Conservation (phyloP, 2,113 vertebrate species). For the Dendropsophus ebraccatus region DNA sequence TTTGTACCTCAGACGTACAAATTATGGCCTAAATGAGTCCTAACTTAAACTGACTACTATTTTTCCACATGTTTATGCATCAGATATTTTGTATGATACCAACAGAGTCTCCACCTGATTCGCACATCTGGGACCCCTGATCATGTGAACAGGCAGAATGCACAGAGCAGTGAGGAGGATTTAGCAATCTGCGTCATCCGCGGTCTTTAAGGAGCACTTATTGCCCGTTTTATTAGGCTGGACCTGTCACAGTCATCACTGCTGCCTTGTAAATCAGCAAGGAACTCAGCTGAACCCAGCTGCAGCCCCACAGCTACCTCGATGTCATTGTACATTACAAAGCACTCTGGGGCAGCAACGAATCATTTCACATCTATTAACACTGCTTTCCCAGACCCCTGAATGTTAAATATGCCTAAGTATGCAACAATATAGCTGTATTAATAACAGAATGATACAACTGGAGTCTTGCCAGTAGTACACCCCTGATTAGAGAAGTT, state of each 20-base stretch:
- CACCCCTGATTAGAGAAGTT: background rate
- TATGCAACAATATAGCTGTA: background rate
- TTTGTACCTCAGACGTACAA: no score
- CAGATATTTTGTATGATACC: background rate
- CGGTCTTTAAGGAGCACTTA: slow-evolving; percentile 9
- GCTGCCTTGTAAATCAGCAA: slow-evolving; percentile 30
- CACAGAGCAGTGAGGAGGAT: background rate
- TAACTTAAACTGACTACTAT: no score
- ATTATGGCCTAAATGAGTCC: no score
- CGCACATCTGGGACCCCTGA: background rate
- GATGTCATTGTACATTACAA: background rate
- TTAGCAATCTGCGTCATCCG: slow-evolving; percentile 38
- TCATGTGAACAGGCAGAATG: background rate
- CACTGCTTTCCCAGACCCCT: background rate
- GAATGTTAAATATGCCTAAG: background rate
- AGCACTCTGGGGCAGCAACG: background rate
- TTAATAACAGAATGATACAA: background rate
- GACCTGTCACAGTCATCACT: slow-evolving; percentile 17
- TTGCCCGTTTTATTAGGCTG: slow-evolving; percentile 23
- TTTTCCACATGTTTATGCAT: background rate
- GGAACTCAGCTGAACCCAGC: background rate
- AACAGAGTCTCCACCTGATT: background rate
- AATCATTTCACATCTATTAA: background rate
- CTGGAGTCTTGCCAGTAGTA: background rate
- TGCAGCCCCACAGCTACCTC: background rate